Percentiles rank a stretch among this genome's conserved stretches.
These are phyloP conservation scores for Pristionchus mayeri DNA, from an alignment of 2,888 invertebrate genomes.

Conservation along the genomic window DNA sequence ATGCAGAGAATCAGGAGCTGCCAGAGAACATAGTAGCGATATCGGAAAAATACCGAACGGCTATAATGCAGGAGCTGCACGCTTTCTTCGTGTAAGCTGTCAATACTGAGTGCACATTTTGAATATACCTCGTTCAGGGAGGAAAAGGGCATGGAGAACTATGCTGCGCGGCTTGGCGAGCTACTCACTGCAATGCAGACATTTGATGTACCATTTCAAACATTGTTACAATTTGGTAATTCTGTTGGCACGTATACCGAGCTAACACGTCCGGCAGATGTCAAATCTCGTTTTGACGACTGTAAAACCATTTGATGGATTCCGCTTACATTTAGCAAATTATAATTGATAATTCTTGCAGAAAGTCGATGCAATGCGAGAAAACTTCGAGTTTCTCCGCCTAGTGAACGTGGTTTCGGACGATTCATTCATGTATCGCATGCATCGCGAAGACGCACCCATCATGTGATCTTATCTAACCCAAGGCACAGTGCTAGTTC, in stretches of 20 bases:
- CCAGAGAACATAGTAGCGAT: not conserved
- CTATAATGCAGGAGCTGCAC: constrained; percentile 21
- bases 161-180: constrained; percentile 6
- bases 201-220: not conserved
- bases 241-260: no score
- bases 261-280: no score
- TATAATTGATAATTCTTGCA: not conserved
- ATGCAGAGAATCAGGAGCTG: not conserved
- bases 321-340: not conserved
- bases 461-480: no score
- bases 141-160: not conserved
- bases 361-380: not conserved
- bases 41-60: not conserved
- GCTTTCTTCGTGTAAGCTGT: not conserved
- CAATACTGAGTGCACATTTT: not conserved
- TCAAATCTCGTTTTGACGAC: not conserved
- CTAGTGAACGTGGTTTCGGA: constrained; percentile 27
- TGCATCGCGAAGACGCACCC: not conserved
- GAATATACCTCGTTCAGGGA: not conserved
- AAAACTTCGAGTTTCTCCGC: constrained; percentile 22
- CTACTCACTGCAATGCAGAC: not conserved
- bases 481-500: no score
- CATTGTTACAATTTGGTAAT: not conserved
- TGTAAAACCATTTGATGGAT: not conserved
- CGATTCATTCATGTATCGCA: not conserved